These are phyloP conservation scores for Cacoxenus indagator DNA, from an alignment of 2,888 invertebrate genomes.

Conservation along the genomic window DNA sequence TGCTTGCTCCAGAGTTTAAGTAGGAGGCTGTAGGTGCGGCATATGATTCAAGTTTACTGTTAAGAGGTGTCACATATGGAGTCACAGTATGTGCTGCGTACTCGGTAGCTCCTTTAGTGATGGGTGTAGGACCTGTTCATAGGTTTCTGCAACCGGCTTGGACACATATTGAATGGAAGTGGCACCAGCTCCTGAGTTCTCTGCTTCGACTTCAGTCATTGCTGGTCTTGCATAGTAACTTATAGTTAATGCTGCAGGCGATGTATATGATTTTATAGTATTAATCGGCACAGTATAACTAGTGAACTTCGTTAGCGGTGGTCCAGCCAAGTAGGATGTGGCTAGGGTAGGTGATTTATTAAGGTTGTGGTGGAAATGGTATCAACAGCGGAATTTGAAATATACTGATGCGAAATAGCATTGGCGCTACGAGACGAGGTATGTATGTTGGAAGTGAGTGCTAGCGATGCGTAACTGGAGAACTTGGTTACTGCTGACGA, in stretches of 20 bases:
- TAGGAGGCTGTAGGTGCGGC: slow-evolving; percentile 42
- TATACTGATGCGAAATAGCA: slow-evolving; percentile 55
- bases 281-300: slow-evolving; percentile 26
- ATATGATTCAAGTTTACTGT: slow-evolving; percentile 24
- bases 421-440: slow-evolving; percentile 38
- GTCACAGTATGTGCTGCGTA: slow-evolving; percentile 25
- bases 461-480: slow-evolving; percentile 28
- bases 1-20: slow-evolving; percentile 33
- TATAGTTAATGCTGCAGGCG: slow-evolving; percentile 30
- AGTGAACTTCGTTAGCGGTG: slow-evolving; percentile 29
- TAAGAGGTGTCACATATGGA: slow-evolving; percentile 19
- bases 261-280: slow-evolving; percentile 27
- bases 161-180: slow-evolving; percentile 43
- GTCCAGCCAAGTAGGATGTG: slow-evolving; percentile 42
- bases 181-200: slow-evolving; percentile 31
- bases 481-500: slow-evolving; percentile 45
- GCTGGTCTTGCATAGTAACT: slow-evolving; percentile 33
- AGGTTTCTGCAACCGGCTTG: neutral
- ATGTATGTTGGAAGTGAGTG: slow-evolving; percentile 26
- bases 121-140: slow-evolving; percentile 20
- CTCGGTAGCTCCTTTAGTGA: slow-evolving; percentile 19
- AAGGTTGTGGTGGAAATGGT: slow-evolving; percentile 26
- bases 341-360: slow-evolving; percentile 32
- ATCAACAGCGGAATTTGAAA: slow-evolving; percentile 49
- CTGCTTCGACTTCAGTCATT: slow-evolving; percentile 20